Evolutionary conservation across 1,140 invertebrate species (phyloP).

Genomic region (Coptotermes formosanus): DNA sequence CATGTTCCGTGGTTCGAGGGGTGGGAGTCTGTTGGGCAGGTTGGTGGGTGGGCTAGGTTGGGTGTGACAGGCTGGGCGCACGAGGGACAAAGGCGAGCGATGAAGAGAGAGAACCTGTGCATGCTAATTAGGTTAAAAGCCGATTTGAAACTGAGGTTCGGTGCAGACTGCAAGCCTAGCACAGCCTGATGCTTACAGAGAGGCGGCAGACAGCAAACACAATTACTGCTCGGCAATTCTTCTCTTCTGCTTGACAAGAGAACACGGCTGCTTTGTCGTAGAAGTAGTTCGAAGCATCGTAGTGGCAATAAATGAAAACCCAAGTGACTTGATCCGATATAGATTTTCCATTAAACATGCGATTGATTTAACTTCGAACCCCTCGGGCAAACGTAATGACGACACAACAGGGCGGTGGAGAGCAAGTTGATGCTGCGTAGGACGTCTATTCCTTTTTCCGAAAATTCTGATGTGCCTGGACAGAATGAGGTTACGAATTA

Average conservation of each 20-base stretch:
- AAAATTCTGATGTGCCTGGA: no score
- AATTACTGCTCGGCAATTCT: background rate
- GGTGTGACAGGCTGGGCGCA: background rate
- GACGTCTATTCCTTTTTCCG: no score
- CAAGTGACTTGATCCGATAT: background rate
- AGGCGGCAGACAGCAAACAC: background rate
- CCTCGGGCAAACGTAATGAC: no score
- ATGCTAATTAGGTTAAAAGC: constrained; percentile 30
- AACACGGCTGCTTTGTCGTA: background rate
- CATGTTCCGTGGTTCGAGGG: background rate
- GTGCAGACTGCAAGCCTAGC: background rate
- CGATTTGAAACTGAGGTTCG: constrained; percentile 18
- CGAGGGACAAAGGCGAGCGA: background rate
- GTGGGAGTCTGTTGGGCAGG: background rate
- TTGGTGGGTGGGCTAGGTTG: background rate
- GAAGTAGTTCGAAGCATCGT: background rate
- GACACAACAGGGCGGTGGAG: no score
- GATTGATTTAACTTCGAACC: no score
- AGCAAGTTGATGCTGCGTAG: no score
- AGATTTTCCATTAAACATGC: no score
- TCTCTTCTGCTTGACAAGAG: background rate
- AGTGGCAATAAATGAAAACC: background rate
- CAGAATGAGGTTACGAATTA: no score
- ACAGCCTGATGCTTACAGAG: background rate
- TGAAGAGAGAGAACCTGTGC: background rate